A percentile compares a stretch with the other conserved stretches of the same genome.
Evolutionary conservation across 2,797 vertebrate species (phyloP).

Genomic region (Pelodytes ibericus): DNA sequence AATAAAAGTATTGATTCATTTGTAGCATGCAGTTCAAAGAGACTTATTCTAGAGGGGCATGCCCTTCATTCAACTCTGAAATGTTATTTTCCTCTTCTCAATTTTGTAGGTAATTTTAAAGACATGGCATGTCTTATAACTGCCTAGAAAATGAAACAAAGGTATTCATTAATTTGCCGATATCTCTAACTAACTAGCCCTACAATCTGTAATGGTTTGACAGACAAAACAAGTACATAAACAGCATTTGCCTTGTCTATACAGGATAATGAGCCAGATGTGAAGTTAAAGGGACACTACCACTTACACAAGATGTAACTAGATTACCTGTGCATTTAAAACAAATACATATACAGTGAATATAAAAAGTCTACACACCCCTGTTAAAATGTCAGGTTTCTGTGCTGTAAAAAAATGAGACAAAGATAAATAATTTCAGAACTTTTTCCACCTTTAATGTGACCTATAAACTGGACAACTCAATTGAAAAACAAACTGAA

Average conservation of each 20-base stretch:
- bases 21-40: slow-evolving; percentile 52
- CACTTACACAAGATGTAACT: too few species aligned
- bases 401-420: too few species aligned
- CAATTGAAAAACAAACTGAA: too few species aligned
- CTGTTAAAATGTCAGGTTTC: too few species aligned
- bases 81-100: slow-evolving; percentile 46
- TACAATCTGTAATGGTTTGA: slow-evolving; percentile 31
- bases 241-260: slow-evolving; percentile 20
- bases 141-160: slow-evolving; percentile 40
- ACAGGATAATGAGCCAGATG: slow-evolving; percentile 27
- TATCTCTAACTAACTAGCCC: slow-evolving; percentile 52
- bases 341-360: too few species aligned
- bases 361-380: too few species aligned
- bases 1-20: slow-evolving; percentile 56
- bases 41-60: slow-evolving; percentile 55
- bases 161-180: slow-evolving; percentile 54
- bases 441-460: too few species aligned
- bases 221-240: slow-evolving; percentile 47
- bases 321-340: too few species aligned
- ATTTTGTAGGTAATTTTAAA: slow-evolving; percentile 48
- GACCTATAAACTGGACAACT: too few species aligned
- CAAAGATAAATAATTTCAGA: too few species aligned
- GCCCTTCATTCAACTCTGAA: slow-evolving; percentile 52
- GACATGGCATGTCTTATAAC: slow-evolving; percentile 48
- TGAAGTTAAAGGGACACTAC: slow-evolving; percentile 20